These are phyloP conservation scores for Cepphus grylle DNA, from an alignment of 2,113 vertebrate species.

Conservation along the genomic window DNA sequence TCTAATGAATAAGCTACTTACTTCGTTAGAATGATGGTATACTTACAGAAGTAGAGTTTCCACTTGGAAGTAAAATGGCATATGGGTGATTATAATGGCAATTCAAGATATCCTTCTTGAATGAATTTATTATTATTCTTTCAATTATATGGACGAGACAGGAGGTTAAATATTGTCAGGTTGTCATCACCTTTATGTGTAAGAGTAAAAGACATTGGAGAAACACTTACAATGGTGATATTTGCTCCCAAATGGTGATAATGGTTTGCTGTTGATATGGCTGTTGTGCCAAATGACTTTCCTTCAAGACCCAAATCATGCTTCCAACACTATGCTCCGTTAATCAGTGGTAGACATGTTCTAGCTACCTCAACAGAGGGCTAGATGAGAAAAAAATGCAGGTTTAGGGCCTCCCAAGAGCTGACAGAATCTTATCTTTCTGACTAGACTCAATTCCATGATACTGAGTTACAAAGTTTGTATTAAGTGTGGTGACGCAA, in stretches of 20 bases:
- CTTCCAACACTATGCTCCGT: background rate
- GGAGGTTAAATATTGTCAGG: background rate
- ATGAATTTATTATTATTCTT: background rate
- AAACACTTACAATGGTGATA: background rate
- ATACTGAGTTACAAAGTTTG: background rate
- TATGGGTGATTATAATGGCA: background rate
- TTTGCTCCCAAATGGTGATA: background rate
- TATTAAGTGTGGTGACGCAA: background rate
- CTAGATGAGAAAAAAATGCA: background rate
- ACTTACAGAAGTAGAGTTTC: background rate
- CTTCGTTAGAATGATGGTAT: background rate
- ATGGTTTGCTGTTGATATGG: background rate
- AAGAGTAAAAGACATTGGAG: background rate
- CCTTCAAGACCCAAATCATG: background rate
- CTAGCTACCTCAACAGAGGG: background rate
- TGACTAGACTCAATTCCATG: background rate
- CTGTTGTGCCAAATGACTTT: background rate
- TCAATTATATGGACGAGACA: background rate
- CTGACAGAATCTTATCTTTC: background rate
- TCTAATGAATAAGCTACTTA: background rate
- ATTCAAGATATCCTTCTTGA: background rate
- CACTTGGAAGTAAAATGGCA: background rate
- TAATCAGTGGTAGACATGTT: background rate
- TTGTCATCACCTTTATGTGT: background rate
- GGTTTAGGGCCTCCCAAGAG: background rate